Evolutionary conservation across 1,140 invertebrate species (phyloP), one percentile per base, ranked within the genome.

Genomic region (Zaprionus nigranus): DNA sequence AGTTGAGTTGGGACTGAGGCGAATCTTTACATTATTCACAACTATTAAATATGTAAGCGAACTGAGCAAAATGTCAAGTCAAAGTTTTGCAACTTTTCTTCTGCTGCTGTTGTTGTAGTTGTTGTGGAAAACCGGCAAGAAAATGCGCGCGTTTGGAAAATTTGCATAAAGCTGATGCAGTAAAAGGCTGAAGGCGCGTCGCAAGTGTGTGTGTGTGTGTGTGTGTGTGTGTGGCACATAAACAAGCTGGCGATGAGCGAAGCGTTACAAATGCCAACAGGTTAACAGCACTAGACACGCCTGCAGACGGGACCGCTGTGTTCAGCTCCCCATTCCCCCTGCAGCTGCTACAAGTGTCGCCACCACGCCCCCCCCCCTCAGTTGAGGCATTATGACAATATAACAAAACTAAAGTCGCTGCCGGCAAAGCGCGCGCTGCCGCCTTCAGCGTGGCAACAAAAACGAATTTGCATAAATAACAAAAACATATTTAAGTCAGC

Each of bases 391-490:
- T 88, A 88, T 90, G 81, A 90, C 67, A 75, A 81, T 88, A 88
- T 75, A 88, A 90, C 81, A 88, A 87, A 84, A 71, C 83, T 77
- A 80, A 87, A 78, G 79, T 77, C 66, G 82, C 68, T 70, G 15
- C 38, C 75, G 60, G 60, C 73, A 34, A 34, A 34, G 69, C 51
- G 28, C 51, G 11, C 24, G 24, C 53, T 56, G 12, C 24, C 61
- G 69, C 26, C 60, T 36, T 60, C 56, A 49, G 57, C 22, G 69
- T 63, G 63, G 75, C 70, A 74, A 90, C 73, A 90, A 74, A 88
- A 88, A 90, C 81, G 81, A 88, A 88, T 88, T 88, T 88, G 81
- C 84, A 88, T 88, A 88, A 88, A 88, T 88, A 88, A 88, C 81
- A 88, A 88, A 88, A 88, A 88, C 84, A 88, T 88, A 88, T 88